Evolutionary conservation across 2,888 invertebrate genomes (phyloP).

Genomic region (Ichneumoninae sp.): DNA sequence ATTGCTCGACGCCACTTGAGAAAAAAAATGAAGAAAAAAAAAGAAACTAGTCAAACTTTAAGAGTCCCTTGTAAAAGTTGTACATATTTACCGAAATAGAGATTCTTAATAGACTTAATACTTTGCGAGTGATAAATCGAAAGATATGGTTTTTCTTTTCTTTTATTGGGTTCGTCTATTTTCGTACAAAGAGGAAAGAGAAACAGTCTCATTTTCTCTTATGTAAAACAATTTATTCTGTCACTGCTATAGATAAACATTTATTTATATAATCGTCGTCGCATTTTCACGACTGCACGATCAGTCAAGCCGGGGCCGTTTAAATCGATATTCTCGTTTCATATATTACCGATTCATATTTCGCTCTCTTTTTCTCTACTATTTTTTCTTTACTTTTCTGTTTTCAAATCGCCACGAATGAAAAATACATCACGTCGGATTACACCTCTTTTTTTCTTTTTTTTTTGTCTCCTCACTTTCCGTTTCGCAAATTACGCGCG

Average conservation of each 20-base stretch:
- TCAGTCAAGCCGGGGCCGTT: slow-evolving; percentile 4
- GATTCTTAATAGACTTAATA: background rate
- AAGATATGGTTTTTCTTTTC: slow-evolving; percentile 10
- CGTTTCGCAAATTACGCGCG: background rate
- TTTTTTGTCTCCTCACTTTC: background rate
- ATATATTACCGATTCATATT: slow-evolving; percentile 2
- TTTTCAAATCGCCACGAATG: slow-evolving; percentile 24
- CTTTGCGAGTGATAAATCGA: background rate
- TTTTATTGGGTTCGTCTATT: background rate
- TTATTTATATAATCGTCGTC: slow-evolving; percentile 64
- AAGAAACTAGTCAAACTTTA: slow-evolving; percentile 11
- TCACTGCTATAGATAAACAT: slow-evolving; percentile 74
- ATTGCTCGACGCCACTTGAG: background rate
- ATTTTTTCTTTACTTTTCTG: background rate
- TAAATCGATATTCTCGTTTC: slow-evolving; percentile 18
- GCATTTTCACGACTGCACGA: slow-evolving; percentile 32
- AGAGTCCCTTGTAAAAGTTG: slow-evolving; percentile 50
- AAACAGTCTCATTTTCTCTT: slow-evolving; percentile 40
- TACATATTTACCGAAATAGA: slow-evolving; percentile 63
- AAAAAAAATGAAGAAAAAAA: slow-evolving; percentile 4
- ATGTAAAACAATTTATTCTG: slow-evolving; percentile 78
- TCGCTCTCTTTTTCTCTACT: slow-evolving; percentile 4
- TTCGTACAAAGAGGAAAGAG: slow-evolving; percentile 27
- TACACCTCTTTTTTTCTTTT: background rate
- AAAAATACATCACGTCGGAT: slow-evolving; percentile 12